Evolutionary conservation across 2,888 invertebrate species (phyloP), one percentile per base, ranked within the genome.

Genomic region (Stenodema calcarata): DNA sequence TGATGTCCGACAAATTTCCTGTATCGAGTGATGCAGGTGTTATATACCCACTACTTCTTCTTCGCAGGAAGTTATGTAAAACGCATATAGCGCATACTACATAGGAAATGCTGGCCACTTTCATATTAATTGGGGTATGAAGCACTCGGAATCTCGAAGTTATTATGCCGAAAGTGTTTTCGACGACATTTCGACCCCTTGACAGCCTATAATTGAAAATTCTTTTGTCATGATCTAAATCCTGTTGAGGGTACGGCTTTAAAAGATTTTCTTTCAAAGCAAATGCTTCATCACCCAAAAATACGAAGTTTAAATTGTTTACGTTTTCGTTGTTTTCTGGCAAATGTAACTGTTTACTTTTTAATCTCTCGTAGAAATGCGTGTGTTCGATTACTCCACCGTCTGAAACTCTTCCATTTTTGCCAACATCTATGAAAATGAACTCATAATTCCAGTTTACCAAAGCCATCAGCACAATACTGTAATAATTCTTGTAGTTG

Each of bases 401-500:
- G 47, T 86, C 87, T 16, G 84, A 86, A 14, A 86, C 18, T 84
- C 85, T 87, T 4, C 87, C 87, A 73, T 79, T 86, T 81, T 87
- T 86, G 0, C 87, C 87, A 18, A 86, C 87, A 79, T 86, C 73
- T 16, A 86, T 76, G 50, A 35, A 87, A 23, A 86, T 73, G 41
- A 87, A 87, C 44, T 86, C 86, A 18, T 86, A 79, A 80, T 87
- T 79, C 18, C 47, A 47, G 41, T 86, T 80, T 30, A 79, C 86
- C 30, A 80, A n/a, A 12, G 89, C 89, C 87, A 88, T 80, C 30
- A 89, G 70, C 12, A 88, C 86, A 35, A 89, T 87, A 54, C 88
- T 88, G 62, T 84, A 88, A 75, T 69, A 86, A 16, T 86, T 80
- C 75, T 89, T 89, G 54, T 89, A 89, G 85, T 89, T 89, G 83